These are phyloP conservation scores for Steinernema hermaphroditum DNA, from an alignment of 2,888 invertebrate genomes.

Conservation along the genomic window DNA sequence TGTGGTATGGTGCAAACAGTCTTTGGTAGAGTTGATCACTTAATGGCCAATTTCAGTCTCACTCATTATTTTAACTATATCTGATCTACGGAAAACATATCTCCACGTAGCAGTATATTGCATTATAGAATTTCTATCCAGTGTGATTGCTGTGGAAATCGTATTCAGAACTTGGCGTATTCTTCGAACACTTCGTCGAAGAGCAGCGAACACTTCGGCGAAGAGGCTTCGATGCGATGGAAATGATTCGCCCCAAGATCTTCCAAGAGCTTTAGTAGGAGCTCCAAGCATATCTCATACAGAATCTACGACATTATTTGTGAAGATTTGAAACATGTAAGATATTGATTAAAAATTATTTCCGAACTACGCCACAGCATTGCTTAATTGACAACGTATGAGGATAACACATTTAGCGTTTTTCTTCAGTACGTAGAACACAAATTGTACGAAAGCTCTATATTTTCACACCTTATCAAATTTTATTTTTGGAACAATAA, in stretches of 20 bases:
- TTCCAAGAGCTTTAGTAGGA: neutral
- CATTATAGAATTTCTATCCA: slow-evolving; percentile 10
- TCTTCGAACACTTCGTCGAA: neutral
- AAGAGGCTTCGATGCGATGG: neutral
- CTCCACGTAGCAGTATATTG: slow-evolving; percentile 7
- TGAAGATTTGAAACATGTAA: neutral
- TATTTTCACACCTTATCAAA: neutral
- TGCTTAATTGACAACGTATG: too few species aligned
- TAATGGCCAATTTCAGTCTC: neutral
- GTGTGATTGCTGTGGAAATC: slow-evolving; percentile 1
- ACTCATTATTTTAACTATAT: neutral
- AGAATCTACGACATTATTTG: slow-evolving; percentile 18
- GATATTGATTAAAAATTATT: too few species aligned
- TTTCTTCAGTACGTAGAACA: too few species aligned
- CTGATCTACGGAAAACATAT: slow-evolving; percentile 17
- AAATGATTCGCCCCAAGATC: neutral
- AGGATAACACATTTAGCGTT: too few species aligned
- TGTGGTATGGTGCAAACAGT: neutral
- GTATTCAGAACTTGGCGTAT: neutral
- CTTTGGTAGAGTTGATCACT: too few species aligned
- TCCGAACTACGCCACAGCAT: too few species aligned
- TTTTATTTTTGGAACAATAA: slow-evolving; percentile 26
- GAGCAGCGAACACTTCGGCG: neutral
- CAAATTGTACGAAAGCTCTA: too few species aligned
- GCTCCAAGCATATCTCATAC: slow-evolving; percentile 18